These are phyloP conservation scores for Phanerotoma sp. DNA, from an alignment of 2,888 invertebrate species.

Conservation along the genomic window DNA sequence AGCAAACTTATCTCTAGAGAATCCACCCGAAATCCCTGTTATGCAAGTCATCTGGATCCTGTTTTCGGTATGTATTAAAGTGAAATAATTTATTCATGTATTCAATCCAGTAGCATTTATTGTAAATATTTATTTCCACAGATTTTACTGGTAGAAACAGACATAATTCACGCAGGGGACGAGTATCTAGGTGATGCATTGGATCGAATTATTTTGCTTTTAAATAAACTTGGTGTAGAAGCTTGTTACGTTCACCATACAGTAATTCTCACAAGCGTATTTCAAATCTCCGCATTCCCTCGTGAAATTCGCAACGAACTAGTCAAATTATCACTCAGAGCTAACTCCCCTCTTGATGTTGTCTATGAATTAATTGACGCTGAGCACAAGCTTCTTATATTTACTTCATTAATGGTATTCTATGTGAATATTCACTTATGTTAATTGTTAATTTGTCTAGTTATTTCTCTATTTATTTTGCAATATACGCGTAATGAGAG, in stretches of 20 bases:
- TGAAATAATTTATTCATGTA: background rate
- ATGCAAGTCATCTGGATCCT: constrained; percentile 41
- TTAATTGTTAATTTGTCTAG: too few relatives aligned
- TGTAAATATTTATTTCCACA: constrained; percentile 16
- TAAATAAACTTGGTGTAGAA: constrained; percentile 29
- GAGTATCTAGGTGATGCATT: constrained; percentile 26
- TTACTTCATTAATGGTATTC: constrained; percentile 3
- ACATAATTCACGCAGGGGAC: constrained; percentile 8
- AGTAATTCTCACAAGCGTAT: constrained; percentile 33
- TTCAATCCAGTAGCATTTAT: background rate
- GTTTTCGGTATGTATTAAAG: constrained; percentile 33
- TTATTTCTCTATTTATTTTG: too few relatives aligned
- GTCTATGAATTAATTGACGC: constrained; percentile 16
- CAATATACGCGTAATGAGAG: too few relatives aligned
- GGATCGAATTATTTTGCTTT: constrained; percentile 19
- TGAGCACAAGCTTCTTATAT: background rate
- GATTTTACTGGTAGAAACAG: constrained; percentile 30
- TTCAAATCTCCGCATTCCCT: constrained; percentile 31
- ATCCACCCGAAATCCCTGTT: background rate
- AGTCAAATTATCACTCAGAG: constrained; percentile 40
- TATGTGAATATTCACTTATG: background rate
- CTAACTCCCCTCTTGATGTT: constrained; percentile 29
- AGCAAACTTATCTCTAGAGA: background rate
- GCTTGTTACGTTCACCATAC: constrained; percentile 41
- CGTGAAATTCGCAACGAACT: constrained; percentile 26